Conservation (phyloP, 2,797 vertebrate genomes). For the Cheirogaleus major region DNA sequence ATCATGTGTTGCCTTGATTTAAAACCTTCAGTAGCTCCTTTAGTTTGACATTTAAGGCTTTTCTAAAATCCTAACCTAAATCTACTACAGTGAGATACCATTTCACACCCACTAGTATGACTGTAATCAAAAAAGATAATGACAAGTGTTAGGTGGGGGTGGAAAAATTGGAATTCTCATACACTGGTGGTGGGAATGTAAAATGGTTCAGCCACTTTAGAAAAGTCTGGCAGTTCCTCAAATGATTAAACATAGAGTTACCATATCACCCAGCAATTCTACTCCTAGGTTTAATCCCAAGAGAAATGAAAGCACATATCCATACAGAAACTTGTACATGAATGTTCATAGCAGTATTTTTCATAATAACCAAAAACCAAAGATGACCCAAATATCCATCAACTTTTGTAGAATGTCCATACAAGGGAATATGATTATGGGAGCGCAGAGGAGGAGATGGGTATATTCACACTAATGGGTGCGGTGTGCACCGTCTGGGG, state of each 20-base stretch:
- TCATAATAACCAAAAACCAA: background rate
- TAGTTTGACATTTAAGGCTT: conserved; percentile 18
- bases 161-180: background rate
- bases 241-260: background rate
- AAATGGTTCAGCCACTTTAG: background rate
- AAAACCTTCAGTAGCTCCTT: background rate
- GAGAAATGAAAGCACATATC: background rate
- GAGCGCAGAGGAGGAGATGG: no score
- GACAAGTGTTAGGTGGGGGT: background rate
- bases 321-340: background rate
- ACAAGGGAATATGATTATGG: background rate
- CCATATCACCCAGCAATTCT: background rate
- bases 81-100: background rate
- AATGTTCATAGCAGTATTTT: background rate
- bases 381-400: background rate
- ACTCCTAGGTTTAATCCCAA: background rate
- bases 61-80: conserved; percentile 9
- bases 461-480: no score
- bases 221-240: background rate
- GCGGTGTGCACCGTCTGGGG: no score
- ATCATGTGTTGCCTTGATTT: background rate
- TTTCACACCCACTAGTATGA: background rate
- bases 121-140: background rate
- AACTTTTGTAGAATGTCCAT: background rate
- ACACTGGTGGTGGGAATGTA: background rate